Evolutionary conservation across 2,113 vertebrate species (phyloP), one percentile per base, ranked within the genome.

Genomic region (Oryzias melastigma): DNA sequence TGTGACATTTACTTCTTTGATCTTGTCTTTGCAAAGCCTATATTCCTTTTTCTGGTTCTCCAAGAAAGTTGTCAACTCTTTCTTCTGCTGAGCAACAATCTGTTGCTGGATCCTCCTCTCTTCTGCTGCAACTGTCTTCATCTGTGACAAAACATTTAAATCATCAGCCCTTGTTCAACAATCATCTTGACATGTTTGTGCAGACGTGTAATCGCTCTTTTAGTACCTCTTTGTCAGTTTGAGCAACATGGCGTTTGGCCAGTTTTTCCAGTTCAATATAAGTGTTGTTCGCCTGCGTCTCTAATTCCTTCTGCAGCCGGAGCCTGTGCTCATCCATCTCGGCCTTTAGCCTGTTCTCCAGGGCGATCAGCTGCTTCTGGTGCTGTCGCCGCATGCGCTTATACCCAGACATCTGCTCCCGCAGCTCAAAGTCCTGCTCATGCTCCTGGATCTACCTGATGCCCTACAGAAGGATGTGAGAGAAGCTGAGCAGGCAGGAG

Each of bases 331-430:
- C 96, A 79, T 99, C 97, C 96, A 99, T 98, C 93, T 99, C 97
- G 80, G 96, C 96, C 94, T 99, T 98, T 91, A 99, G 93, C 94
- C 97, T 97, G 92, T 99, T 98, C 89, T 99, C 97, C 94, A 98
- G 93, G 92, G 95, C 97, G 93, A 99, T 98, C 95, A 99, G 95
- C 96, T 99, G 97, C 94, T 98, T 98, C 95, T 99, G 97, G 95
- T 99, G 97, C 95, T 99, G 97, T 93, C 96, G 95, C 93, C 96
- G 95, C 96, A 98, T 99, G 94, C 97, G 97, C 92, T 99, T 99
- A 91, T 98, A 99, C 89, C 96, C 96, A 92, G 97, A 99, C 96
- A 99, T 98, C 96, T 99, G 97, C 95, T 97, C 95, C 90, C 97
- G 96, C 92, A 98, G 92, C 94, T 98, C 97, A 93, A 95, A 98